Evolutionary conservation across 2,888 invertebrate genomes (phyloP).

Genomic region (Notocelia uddmanniana): DNA sequence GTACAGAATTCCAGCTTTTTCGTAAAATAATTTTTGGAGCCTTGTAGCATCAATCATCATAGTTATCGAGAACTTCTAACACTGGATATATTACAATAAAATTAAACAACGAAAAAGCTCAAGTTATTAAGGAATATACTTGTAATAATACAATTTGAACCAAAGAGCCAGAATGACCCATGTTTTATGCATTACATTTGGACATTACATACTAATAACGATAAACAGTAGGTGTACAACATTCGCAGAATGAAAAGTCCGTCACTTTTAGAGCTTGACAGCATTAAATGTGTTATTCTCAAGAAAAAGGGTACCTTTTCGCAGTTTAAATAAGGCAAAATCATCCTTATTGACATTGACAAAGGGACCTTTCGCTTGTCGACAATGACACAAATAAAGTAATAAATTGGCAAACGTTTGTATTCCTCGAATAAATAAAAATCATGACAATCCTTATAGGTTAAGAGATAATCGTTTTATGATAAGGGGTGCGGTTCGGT

Average conservation of each 20-base stretch:
- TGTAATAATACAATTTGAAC: not conserved
- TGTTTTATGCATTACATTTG: not conserved
- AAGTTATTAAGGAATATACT: not conserved
- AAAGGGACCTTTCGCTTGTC: no score
- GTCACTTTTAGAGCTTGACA: no score
- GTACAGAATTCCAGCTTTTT: not conserved
- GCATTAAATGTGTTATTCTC: no score
- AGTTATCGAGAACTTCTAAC: no score
- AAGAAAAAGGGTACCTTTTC: no score
- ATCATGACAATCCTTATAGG: slow-evolving; percentile 10
- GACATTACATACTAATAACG: not conserved
- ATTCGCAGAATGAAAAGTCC: no score
- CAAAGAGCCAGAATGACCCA: not conserved
- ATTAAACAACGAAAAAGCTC: not conserved
- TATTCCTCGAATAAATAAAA: not conserved
- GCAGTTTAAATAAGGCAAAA: no score
- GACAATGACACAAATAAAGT: not conserved
- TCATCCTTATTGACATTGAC: no score
- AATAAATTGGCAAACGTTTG: not conserved
- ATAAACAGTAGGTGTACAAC: not conserved
- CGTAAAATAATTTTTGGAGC: not conserved
- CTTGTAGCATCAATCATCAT: not conserved
- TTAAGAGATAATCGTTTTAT: slow-evolving; percentile 16
- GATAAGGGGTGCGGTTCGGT: slow-evolving; percentile 14
- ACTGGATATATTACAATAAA: no score